A percentile compares a stretch with the other conserved stretches of the same genome.
Conservation (phyloP, 1,140 invertebrate genomes). For the Laupala kohalensis region DNA sequence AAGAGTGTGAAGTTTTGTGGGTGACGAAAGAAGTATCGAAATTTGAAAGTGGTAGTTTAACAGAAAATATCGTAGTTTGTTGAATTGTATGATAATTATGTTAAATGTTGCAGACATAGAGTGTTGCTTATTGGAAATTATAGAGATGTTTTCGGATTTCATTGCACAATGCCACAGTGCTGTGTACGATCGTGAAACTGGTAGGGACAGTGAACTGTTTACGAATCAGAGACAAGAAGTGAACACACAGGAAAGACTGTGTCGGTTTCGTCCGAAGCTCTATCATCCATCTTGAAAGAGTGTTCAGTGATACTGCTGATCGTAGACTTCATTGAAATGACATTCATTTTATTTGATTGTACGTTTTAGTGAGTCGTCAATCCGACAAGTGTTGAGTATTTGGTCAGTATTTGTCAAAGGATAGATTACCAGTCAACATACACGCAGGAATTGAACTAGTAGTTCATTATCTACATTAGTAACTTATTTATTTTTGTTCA, state of each 20-base stretch:
- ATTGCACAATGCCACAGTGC: not conserved
- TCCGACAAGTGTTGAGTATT: not conserved
- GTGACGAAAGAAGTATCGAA: not conserved
- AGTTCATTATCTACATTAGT: not conserved
- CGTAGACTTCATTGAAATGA: not conserved
- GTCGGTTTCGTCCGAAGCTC: not conserved
- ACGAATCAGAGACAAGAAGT: not conserved
- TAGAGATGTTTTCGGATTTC: not conserved
- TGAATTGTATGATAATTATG: not conserved
- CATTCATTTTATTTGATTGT: not conserved
- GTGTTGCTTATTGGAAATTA: not conserved
- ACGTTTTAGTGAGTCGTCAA: not conserved
- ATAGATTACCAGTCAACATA: not conserved
- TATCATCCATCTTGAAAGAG: not conserved
- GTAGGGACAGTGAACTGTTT: not conserved
- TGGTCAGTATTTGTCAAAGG: not conserved
- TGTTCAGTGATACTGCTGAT: not conserved
- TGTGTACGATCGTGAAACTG: not conserved
- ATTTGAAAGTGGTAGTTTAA: not conserved
- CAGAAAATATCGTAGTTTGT: not conserved
- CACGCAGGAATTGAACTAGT: not conserved
- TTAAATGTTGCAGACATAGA: not conserved
- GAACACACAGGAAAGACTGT: not conserved
- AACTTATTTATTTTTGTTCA: not conserved
- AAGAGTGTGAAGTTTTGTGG: too few relatives aligned